Conservation (phyloP, 2,888 invertebrate species). For the Liodrosophila aerea region DNA sequence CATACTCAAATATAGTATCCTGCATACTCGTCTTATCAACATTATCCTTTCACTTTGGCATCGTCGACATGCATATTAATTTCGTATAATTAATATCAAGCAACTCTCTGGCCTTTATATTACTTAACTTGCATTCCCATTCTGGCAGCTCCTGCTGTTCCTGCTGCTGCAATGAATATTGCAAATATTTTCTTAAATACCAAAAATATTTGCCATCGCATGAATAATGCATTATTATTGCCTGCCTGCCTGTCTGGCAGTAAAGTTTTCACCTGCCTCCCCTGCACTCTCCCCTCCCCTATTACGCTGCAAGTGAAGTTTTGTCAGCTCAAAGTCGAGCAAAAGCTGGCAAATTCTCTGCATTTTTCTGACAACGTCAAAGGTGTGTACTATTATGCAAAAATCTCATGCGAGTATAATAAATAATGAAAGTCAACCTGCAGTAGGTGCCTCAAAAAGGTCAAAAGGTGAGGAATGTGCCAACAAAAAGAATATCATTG, state of each 20-base stretch:
- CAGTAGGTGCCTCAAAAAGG: too few species aligned
- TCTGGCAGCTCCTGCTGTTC: not conserved
- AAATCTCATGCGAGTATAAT: too few species aligned
- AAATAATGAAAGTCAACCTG: too few species aligned
- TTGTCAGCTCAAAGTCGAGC: too few species aligned
- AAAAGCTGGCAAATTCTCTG: too few species aligned
- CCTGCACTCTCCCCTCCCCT: too few species aligned
- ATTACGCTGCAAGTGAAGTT: too few species aligned
- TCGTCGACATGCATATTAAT: constrained; percentile 51
- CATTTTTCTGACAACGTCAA: too few species aligned
- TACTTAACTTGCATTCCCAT: constrained; percentile 32
- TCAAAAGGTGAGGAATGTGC: too few species aligned
- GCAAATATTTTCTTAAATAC: constrained; percentile 56
- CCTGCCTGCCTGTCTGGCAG: constrained; percentile 20
- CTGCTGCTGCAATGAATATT: constrained; percentile 31
- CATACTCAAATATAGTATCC: not conserved
- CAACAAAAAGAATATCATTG: too few species aligned
- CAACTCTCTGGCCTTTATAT: constrained; percentile 22
- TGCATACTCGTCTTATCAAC: constrained; percentile 3
- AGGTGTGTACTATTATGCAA: too few species aligned
- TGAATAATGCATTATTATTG: constrained; percentile 40
- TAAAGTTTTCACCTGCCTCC: too few species aligned
- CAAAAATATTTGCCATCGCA: constrained; percentile 51
- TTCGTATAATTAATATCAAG: constrained; percentile 51
- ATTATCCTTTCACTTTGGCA: constrained; percentile 15